These are phyloP conservation scores for Conger conger DNA, from an alignment of 2,113 vertebrate species.

Conservation along the genomic window DNA sequence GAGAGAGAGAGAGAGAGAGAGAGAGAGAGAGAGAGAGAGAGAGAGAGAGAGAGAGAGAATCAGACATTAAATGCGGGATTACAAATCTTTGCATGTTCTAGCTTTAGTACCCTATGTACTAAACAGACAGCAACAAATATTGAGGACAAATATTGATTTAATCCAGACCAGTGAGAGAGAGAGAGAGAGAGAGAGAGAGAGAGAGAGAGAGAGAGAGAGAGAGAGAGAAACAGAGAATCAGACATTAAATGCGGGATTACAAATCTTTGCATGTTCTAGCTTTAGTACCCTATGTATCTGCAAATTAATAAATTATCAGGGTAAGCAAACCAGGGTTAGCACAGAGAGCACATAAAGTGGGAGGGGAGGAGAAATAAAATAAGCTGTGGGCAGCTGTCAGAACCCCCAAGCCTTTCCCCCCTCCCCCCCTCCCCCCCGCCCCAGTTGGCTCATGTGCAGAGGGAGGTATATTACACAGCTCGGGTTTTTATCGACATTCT, in stretches of 20 bases:
- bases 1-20: too few relatives aligned
- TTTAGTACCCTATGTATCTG: not conserved
- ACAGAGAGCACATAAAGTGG: slow-evolving; percentile 20
- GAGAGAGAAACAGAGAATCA: not conserved
- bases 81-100: slow-evolving; percentile 35
- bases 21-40: not conserved
- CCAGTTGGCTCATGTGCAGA: too few relatives aligned
- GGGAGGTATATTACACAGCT: too few relatives aligned
- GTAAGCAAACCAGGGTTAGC: slow-evolving; percentile 37
- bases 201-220: not conserved
- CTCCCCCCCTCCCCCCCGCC: too few relatives aligned
- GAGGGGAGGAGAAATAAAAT: not conserved
- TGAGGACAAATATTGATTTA: too few relatives aligned
- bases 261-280: slow-evolving; percentile 34
- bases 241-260: slow-evolving; percentile 20
- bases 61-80: slow-evolving; percentile 11
- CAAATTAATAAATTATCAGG: slow-evolving; percentile 44
- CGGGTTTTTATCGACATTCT: too few relatives aligned
- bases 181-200: not conserved
- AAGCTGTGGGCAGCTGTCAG: slow-evolving; percentile 11
- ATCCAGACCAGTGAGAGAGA: not conserved
- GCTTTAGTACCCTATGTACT: not conserved
- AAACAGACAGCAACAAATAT: too few relatives aligned
- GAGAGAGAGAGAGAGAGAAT: not conserved
- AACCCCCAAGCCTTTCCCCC: too few relatives aligned